phyloP scores from a whole-genome alignment of 2,797 vertebrate species.

The Anisognathus igniventris region DNA sequence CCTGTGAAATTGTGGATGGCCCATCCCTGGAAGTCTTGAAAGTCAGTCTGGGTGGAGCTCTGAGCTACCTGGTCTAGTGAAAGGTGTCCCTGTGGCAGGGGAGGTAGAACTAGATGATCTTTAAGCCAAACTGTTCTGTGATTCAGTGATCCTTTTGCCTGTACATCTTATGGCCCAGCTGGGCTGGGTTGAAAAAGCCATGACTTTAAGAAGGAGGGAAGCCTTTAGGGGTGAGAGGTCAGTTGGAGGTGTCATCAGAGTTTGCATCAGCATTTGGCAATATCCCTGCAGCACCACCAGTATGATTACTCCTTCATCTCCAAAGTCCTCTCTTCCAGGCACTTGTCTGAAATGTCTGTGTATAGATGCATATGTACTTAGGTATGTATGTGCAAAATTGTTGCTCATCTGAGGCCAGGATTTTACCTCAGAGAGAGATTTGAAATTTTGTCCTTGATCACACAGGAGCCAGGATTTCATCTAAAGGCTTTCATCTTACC shows the following conservation, averaged over 20 bases:
- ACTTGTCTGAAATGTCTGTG: not conserved
- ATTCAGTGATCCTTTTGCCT: not conserved
- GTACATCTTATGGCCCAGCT: not conserved
- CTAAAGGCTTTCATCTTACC: not conserved
- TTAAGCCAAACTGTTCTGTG: not conserved
- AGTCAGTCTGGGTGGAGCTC: not conserved
- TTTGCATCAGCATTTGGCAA: not conserved
- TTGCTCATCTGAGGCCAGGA: not conserved
- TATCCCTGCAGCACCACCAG: fast-evolving
- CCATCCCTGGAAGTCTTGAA: not conserved
- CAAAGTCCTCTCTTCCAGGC: not conserved
- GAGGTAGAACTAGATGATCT: not conserved
- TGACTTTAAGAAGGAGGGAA: not conserved
- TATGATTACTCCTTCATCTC: not conserved
- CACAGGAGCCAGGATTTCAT: not conserved
- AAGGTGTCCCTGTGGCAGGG: not conserved
- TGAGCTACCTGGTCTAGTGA: not conserved
- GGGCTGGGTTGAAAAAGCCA: not conserved
- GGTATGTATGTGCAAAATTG: not conserved
- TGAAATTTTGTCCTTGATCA: not conserved
- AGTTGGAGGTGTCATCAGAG: not conserved
- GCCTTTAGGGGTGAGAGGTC: not conserved
- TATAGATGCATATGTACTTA: not conserved
- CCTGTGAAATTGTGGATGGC: not conserved
- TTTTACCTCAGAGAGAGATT: not conserved